These are phyloP conservation scores for Babylonia areolata DNA, from an alignment of 1,140 invertebrate genomes.

Conservation along the genomic window DNA sequence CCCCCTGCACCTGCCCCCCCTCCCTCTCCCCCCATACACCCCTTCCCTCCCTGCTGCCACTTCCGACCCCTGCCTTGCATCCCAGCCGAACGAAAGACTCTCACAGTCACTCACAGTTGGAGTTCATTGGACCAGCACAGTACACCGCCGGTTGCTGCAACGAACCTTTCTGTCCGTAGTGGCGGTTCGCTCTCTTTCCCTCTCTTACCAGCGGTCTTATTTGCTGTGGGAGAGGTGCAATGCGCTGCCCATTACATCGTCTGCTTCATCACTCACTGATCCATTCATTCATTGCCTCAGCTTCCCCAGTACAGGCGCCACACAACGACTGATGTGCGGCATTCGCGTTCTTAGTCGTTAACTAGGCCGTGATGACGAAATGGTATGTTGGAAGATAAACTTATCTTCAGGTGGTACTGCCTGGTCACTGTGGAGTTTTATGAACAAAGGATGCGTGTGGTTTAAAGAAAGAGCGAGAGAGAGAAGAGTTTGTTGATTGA, in stretches of 20 bases:
- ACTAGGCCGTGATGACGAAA: no score
- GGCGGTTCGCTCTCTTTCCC: no score
- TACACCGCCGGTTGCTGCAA: not conserved
- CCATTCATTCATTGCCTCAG: not conserved
- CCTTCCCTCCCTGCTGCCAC: not conserved
- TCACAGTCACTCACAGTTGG: not conserved
- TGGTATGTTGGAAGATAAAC: no score
- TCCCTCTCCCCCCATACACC: not conserved
- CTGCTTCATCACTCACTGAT: not conserved
- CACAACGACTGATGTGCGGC: not conserved
- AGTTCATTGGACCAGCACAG: not conserved
- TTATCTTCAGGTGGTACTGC: not conserved
- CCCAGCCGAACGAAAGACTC: not conserved
- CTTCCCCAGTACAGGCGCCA: not conserved
- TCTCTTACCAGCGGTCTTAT: no score
- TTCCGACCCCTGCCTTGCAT: not conserved
- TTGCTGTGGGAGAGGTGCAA: not conserved
- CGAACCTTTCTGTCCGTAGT: not conserved
- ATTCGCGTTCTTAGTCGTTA: not conserved
- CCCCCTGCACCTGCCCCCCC: not conserved
- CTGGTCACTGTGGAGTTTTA: not conserved
- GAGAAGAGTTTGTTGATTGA: no score
- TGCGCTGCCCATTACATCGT: not conserved
- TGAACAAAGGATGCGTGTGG: not conserved
- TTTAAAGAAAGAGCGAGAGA: no score